Base-by-base conservation (phyloP, 2,797 vertebrate genomes). In the Coccyzus lansbergi region DNA sequence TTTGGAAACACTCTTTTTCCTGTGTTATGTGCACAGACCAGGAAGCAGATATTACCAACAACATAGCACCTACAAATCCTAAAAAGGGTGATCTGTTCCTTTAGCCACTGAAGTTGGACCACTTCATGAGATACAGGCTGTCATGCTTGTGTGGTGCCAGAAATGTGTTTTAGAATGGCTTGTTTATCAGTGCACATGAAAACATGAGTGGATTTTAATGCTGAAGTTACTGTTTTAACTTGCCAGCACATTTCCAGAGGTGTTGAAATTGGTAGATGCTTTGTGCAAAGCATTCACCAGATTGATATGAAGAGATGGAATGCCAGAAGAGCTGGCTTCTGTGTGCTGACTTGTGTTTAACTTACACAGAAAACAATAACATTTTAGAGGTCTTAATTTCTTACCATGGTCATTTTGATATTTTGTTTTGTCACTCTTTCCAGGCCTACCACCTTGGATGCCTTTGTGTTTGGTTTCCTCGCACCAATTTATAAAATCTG, bases 391-490 rank as follows among this genome's bases (percentile, higher is more conserved):
- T 79, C 25, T n/a, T 70, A n/a, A 34, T 42, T 26, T 70, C 49
- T 70, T 63, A 15, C 8, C 19, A 62, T 1, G 9, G 51, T 74
- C 34, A 25, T 28, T 78, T 74, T 25, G 29, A 0, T 22, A 46
- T 33, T 79, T 78, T 79, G 13, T 59, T 87, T 38, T 55, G 21
- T 77, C 11, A 18, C 81, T 81, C 31, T 79, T 80, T 94, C 33
- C 87, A 99, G 99, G 95, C 99, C 99, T 60, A 98, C 98, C 86
- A 99, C 99, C 91, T 97, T 99, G 97, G 99, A 99, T 96, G 99
- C 99, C 93, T 99, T 99, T 83, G 98, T 99, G 53, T 99, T 99
- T 98, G 99, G 99, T 63, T 99, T 99, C 86, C 94, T 99, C 87
- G 99, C 99, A 59, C 99, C 99, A 3, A 97, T 99, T 65, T 98